phyloP scores from a whole-genome alignment of 37 sponge, comb jelly and placozoan genomes.

The Hormiphora californensis region DNA sequence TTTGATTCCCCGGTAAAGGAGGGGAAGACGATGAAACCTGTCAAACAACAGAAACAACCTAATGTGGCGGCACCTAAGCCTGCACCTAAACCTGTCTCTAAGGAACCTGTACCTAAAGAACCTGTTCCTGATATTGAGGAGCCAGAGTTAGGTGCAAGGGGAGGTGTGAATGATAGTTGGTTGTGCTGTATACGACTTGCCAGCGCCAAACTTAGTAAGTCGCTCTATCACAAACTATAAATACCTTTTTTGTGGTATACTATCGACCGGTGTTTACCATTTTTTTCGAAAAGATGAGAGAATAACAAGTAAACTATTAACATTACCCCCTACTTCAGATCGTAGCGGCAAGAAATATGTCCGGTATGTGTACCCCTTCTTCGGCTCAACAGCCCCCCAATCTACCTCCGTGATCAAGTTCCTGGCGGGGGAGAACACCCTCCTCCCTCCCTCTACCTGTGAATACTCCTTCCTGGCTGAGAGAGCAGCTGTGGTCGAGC shows the following conservation, averaged over 20 bases:
- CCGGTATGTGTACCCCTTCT: conserved; percentile 10
- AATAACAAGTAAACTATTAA: neutral
- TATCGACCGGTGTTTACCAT: neutral
- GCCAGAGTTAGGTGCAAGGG: no score
- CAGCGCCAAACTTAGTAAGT: neutral
- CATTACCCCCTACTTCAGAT: neutral
- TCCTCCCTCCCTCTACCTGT: neutral
- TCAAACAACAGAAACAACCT: no score
- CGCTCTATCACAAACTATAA: neutral
- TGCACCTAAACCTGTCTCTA: no score
- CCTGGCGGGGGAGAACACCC: neutral
- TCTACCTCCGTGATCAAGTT: neutral
- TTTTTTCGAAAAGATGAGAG: neutral
- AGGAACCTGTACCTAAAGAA: no score
- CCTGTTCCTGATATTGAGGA: no score
- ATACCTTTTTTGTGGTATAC: neutral
- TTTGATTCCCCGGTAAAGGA: no score
- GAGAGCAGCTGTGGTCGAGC: neutral
- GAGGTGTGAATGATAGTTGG: conserved; percentile 1
- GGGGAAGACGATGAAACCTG: no score
- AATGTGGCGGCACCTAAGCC: no score
- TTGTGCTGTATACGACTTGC: neutral
- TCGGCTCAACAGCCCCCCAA: conserved; percentile 20
- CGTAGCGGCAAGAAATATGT: neutral
- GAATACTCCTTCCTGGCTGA: conserved; percentile 7